Percentiles rank a stretch among this genome's conserved stretches.
Evolutionary conservation across 1,140 invertebrate genomes (phyloP).

Genomic region (Atta colombica): DNA sequence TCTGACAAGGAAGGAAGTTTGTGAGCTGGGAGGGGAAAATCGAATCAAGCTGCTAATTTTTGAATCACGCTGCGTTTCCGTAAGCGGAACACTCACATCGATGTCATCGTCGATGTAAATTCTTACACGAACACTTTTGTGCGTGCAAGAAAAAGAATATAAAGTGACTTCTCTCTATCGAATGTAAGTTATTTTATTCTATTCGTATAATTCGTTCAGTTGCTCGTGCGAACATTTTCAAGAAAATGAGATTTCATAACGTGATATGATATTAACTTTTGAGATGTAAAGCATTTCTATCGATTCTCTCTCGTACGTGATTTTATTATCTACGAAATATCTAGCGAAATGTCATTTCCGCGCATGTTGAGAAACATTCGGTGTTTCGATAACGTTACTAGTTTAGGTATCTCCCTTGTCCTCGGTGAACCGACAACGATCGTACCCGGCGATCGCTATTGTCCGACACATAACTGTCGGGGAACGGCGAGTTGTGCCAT

Average conservation of each 20-base stretch:
- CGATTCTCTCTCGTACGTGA: neutral
- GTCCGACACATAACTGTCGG: slow-evolving; percentile 43
- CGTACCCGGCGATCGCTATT: slow-evolving; percentile 62
- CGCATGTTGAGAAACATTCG: slow-evolving; percentile 27
- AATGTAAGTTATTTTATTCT: neutral
- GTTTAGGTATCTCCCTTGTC: slow-evolving; percentile 50
- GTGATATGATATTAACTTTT: neutral
- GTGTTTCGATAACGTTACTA: slow-evolving; percentile 59
- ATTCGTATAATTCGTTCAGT: neutral
- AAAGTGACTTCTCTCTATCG: neutral
- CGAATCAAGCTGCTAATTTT: slow-evolving; percentile 71
- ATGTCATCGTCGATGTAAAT: neutral
- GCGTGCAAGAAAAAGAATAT: neutral
- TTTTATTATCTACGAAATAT: slow-evolving; percentile 9
- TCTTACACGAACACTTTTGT: neutral
- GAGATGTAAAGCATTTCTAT: neutral
- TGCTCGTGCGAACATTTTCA: neutral
- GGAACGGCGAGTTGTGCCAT: slow-evolving; percentile 8
- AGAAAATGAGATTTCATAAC: slow-evolving; percentile 5
- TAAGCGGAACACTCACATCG: neutral
- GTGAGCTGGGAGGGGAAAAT: slow-evolving; percentile 29
- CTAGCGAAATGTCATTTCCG: slow-evolving; percentile 48
- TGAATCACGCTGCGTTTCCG: slow-evolving; percentile 31
- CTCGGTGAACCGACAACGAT: slow-evolving; percentile 44
- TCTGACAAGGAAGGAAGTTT: slow-evolving; percentile 29